Base-by-base conservation (phyloP, 64 coral and sea anemone genomes). In the Exaiptasia diaphana region DNA sequence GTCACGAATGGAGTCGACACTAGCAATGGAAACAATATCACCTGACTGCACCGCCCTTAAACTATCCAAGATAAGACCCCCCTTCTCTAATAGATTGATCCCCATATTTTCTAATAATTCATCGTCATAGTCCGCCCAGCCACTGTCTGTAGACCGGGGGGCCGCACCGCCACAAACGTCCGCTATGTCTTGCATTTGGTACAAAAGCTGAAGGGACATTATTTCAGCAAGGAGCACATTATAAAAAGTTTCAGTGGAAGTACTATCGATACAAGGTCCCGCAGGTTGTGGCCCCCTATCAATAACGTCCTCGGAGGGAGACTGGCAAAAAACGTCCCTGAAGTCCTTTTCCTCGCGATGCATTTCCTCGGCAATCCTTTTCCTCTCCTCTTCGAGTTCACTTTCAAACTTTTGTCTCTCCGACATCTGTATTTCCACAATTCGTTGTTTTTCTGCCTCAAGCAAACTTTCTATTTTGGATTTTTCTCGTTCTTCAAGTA, bases 211-310 rank as follows among this genome's bases (percentile, higher is more conserved):
- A 10, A 95, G 73, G 20, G 91, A 95, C 91, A 95, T 95, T 25
- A 95, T 95, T 78, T 95, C 91, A 14, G 91, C 91, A 18, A 95
- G 67, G 23, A 95, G 55, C 39, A 95, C 91, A 37, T 95, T 95
- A 27, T 89, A 89, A 14, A 95, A 73, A 8, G 91, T 95, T 41
- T 95, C 91, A 30, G 61, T 87, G 39, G 74, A 75, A 0, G 74
- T 76, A 15, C 41, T 48, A 11, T 75, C 72, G 14, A 45, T 49
- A 3, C 40, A 20, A 6, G 84, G 73, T n/a, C n/a, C n/a, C n/a
- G n/a, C n/a, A 1, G 30, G 61, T 5, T 3, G 15, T 1, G 38
- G 32, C 3, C 33, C 61, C 2, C 32, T 34, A 3, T 65, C 12
- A 65, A 65, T 36, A 28, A 65, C 38, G 32, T 65, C 61, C n/a